Conservation (phyloP, 2,113 vertebrate genomes). For the Brachionichthys hirsutus region DNA sequence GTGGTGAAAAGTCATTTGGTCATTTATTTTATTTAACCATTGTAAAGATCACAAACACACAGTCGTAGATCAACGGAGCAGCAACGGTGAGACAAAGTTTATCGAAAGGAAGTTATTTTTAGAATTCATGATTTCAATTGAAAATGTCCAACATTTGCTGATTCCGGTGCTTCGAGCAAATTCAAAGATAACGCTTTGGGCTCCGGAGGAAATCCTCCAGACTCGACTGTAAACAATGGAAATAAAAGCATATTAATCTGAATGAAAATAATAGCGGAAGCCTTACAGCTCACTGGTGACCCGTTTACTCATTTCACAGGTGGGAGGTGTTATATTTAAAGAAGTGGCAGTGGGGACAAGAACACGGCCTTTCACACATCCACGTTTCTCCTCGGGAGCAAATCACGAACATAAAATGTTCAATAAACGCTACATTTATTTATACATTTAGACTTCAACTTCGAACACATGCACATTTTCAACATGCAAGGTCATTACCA, state of each 20-base stretch:
- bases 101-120: too few relatives aligned
- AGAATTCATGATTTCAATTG: too few relatives aligned
- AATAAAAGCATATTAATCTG: too few relatives aligned
- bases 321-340: constrained; percentile 44
- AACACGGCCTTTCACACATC: constrained; percentile 42
- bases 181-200: too few relatives aligned
- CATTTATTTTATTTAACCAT: constrained; percentile 66
- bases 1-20: constrained; percentile 60
- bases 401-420: constrained; percentile 43
- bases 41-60: too few relatives aligned
- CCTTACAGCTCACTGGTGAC: constrained; percentile 20
- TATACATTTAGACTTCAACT: constrained; percentile 46
- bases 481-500: constrained; percentile 72
- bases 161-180: too few relatives aligned
- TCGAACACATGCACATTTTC: constrained; percentile 56
- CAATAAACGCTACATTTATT: constrained; percentile 52
- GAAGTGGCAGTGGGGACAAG: constrained; percentile 57
- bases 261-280: too few relatives aligned
- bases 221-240: too few relatives aligned
- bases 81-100: too few relatives aligned
- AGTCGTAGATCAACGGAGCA: too few relatives aligned
- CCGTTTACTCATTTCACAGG: constrained; percentile 48
- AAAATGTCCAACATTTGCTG: too few relatives aligned
- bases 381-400: constrained; percentile 51
- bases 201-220: too few relatives aligned